These are phyloP conservation scores for Coremacera marginata DNA, from an alignment of 2,888 invertebrate species.

Conservation along the genomic window DNA sequence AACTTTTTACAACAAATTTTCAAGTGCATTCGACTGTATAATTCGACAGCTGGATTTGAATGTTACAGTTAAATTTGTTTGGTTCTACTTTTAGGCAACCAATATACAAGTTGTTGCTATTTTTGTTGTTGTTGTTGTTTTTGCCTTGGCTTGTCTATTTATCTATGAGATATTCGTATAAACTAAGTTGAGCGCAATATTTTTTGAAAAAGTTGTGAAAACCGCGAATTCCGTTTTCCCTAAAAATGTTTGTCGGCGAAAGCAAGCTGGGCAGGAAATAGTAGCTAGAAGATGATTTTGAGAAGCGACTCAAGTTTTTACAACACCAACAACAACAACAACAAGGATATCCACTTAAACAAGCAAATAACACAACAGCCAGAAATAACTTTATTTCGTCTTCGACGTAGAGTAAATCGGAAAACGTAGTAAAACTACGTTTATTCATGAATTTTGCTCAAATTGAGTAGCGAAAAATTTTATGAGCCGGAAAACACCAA, in stretches of 20 bases:
- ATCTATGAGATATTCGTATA: neutral
- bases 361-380: neutral
- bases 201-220: conserved; percentile 10
- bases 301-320: too few species aligned
- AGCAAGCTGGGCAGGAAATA: neutral
- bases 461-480: neutral
- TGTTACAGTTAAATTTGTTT: conserved; percentile 12
- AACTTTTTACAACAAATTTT: conserved; percentile 6
- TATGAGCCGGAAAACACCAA: neutral
- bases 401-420: neutral
- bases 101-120: neutral
- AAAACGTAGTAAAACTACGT: neutral
- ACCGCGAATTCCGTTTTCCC: conserved; percentile 3
- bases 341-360: neutral
- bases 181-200: neutral
- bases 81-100: neutral
- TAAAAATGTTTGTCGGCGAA: neutral
- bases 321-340: neutral
- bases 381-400: neutral
- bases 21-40: conserved; percentile 12
- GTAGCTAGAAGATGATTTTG: too few species aligned
- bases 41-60: conserved; percentile 16
- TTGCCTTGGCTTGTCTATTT: neutral
- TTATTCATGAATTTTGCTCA: conserved; percentile 5
- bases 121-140: neutral